Conservation (phyloP, 1,140 invertebrate species). For the Gryon sp. region DNA sequence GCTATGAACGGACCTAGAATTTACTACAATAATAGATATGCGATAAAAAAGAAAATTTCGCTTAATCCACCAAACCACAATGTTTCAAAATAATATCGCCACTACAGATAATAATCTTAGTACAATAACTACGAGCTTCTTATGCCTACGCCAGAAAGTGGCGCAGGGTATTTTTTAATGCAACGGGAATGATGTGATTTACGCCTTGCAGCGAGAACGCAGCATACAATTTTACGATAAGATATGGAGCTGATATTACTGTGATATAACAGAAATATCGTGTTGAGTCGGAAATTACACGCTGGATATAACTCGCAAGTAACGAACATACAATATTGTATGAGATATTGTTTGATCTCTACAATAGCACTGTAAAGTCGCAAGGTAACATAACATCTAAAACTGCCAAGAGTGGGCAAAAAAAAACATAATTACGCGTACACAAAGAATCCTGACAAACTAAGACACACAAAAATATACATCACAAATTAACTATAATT, state of each 20-base stretch:
- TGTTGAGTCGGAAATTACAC: slow-evolving; percentile 64
- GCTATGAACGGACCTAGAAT: slow-evolving; percentile 23
- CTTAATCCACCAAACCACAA: slow-evolving; percentile 8
- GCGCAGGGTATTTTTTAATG: slow-evolving; percentile 41
- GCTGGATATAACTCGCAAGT: slow-evolving; percentile 53
- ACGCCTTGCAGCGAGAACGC: slow-evolving; percentile 44
- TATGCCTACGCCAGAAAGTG: slow-evolving; percentile 7
- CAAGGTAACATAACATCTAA: slow-evolving; percentile 39
- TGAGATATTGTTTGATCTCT: slow-evolving; percentile 61
- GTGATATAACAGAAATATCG: slow-evolving; percentile 61
- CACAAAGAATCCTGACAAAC: neutral
- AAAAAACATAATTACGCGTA: neutral
- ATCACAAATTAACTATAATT: slow-evolving; percentile 27
- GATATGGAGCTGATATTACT: slow-evolving; percentile 60
- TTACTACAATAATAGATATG: slow-evolving; percentile 9
- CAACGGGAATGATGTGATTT: slow-evolving; percentile 58
- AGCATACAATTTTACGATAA: slow-evolving; percentile 54
- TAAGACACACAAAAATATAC: slow-evolving; percentile 3
- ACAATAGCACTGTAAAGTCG: slow-evolving; percentile 49
- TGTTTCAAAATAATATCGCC: slow-evolving; percentile 33
- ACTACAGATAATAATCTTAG: slow-evolving; percentile 23
- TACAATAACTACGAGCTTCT: slow-evolving; percentile 35
- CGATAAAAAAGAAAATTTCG: slow-evolving; percentile 30
- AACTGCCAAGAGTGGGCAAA: neutral
- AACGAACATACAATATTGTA: slow-evolving; percentile 62